phyloP scores from a whole-genome alignment of 2,797 vertebrate species.

The Prunella strophiata region DNA sequence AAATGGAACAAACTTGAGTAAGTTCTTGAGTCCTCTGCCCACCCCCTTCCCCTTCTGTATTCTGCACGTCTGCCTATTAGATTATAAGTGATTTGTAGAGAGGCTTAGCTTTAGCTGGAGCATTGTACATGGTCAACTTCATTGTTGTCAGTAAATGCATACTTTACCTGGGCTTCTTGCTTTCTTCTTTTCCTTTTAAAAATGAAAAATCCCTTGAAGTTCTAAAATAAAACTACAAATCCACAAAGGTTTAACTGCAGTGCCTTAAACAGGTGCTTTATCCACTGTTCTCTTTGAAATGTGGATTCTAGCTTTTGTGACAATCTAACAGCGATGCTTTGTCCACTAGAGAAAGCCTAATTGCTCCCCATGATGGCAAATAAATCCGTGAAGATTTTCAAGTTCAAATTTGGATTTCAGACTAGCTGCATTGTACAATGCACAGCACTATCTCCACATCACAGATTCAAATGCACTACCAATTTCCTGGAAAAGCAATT shows the following conservation, averaged over 20 bases:
- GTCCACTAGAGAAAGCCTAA: slow-evolving; percentile 66
- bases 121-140: slow-evolving; percentile 23
- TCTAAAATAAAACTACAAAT: slow-evolving; percentile 48
- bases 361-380: slow-evolving; percentile 61
- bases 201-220: slow-evolving; percentile 45
- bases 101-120: slow-evolving; percentile 32
- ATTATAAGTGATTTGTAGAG: slow-evolving; percentile 44
- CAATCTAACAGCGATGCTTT: neutral
- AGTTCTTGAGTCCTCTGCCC: slow-evolving; percentile 19
- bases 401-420: slow-evolving; percentile 60
- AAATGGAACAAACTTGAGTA: slow-evolving; percentile 40
- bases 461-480: neutral
- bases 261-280: slow-evolving; percentile 44
- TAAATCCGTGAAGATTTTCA: slow-evolving; percentile 55
- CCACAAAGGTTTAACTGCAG: slow-evolving; percentile 16
- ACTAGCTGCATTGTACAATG: neutral
- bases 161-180: slow-evolving; percentile 1
- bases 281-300: slow-evolving; percentile 23
- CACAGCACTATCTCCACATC: neutral
- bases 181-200: slow-evolving; percentile 60
- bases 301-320: neutral
- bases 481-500: neutral
- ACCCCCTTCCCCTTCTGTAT: neutral
- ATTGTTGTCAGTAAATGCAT: slow-evolving; percentile 31
- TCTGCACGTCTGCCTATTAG: slow-evolving; percentile 34